Percentiles rank a stretch among this genome's conserved stretches.
Evolutionary conservation across 2,888 invertebrate genomes (phyloP).

Genomic region (Cataglyphis altisquamis): DNA sequence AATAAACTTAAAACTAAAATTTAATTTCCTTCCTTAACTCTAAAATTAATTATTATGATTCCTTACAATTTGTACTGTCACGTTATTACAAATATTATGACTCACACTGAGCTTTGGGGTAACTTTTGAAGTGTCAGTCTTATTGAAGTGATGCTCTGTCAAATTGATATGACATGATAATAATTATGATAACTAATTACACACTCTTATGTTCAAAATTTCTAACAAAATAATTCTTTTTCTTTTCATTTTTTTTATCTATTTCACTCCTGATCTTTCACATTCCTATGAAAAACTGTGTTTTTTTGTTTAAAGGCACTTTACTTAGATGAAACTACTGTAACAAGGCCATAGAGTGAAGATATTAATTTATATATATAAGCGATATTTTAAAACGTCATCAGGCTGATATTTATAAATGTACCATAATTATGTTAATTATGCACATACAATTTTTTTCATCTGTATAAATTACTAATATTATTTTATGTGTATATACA

Average conservation of each 20-base stretch:
- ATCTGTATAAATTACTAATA: slow-evolving; percentile 29
- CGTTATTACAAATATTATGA: slow-evolving; percentile 71
- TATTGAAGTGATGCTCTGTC: slow-evolving; percentile 36
- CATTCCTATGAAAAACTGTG: neutral
- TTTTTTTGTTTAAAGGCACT: neutral
- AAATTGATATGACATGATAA: slow-evolving; percentile 5
- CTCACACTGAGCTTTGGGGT: slow-evolving; percentile 77
- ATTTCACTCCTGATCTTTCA: neutral
- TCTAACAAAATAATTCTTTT: neutral
- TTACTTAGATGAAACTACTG: slow-evolving; percentile 1
- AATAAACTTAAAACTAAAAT: slow-evolving; percentile 23
- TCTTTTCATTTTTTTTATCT: neutral
- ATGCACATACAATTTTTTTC: neutral
- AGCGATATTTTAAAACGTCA: slow-evolving; percentile 16
- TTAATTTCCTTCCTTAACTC: slow-evolving; percentile 24
- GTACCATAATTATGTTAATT: neutral
- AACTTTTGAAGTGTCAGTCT: slow-evolving; percentile 71
- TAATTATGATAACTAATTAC: neutral
- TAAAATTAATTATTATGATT: slow-evolving; percentile 44
- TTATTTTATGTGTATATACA: slow-evolving; percentile 24
- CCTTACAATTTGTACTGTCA: slow-evolving; percentile 80
- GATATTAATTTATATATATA: slow-evolving; percentile 9
- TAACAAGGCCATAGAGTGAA: slow-evolving; percentile 38
- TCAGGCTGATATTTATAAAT: neutral
- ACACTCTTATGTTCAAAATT: neutral